phyloP scores from a whole-genome alignment of 2,113 vertebrate genomes.

The Numenius arquata region DNA sequence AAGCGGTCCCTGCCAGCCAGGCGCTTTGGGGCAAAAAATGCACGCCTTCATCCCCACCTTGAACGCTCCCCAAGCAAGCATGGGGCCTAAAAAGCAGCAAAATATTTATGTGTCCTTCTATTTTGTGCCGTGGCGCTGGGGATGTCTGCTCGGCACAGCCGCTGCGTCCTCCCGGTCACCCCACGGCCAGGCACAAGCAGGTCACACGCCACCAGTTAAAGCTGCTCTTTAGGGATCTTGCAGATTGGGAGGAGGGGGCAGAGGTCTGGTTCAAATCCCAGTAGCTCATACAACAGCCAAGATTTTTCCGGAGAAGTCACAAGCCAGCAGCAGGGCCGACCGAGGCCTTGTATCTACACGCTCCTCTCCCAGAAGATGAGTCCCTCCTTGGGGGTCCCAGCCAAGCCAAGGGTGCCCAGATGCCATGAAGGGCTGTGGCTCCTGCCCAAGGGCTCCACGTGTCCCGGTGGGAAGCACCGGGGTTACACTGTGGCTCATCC shows the following conservation, averaged over 20 bases:
- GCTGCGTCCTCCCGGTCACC: not conserved
- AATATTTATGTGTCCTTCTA: not conserved
- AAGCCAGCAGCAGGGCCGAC: rapidly evolving
- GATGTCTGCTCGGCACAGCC: not conserved
- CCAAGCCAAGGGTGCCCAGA: not conserved
- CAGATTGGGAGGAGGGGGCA: not conserved
- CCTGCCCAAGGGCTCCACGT: not conserved
- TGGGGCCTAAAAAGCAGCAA: not conserved
- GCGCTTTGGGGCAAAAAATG: rapidly evolving
- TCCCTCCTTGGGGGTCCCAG: not conserved
- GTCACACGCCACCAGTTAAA: not conserved
- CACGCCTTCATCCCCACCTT: rapidly evolving
- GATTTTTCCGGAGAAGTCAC: not conserved
- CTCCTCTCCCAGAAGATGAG: not conserved
- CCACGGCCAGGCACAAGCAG: not conserved
- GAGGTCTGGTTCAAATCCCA: conserved; percentile 6
- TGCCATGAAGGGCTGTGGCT: not conserved
- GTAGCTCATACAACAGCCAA: not conserved
- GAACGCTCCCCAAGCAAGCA: not conserved
- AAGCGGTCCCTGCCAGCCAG: rapidly evolving
- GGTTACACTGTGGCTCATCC: not conserved
- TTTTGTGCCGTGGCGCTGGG: not conserved
- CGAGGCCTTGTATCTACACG: rapidly evolving
- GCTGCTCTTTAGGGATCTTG: not conserved
- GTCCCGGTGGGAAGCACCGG: not conserved